Evolutionary conservation across 2,113 vertebrate species (phyloP), one percentile per base, ranked within the genome.

Genomic region (Gambusia holbrooki): DNA sequence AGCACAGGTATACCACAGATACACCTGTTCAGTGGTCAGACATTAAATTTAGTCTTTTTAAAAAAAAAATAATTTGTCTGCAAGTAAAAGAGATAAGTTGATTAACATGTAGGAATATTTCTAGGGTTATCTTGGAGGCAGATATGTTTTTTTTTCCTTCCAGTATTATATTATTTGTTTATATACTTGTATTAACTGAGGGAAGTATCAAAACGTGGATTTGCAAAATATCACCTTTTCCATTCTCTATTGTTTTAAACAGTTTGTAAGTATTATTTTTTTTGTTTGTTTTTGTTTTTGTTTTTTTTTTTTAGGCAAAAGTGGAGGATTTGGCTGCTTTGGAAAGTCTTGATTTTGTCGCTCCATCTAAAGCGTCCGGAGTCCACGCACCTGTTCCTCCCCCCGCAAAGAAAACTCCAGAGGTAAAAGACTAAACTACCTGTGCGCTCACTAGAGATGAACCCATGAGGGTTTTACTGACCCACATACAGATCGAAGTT

Each of bases 291-390:
- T 27, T 27, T 27, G 27, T 27, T 33, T 33, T 37, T 35, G 9
- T 0, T 32, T 5, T 22, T 6, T 25, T 25, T 25, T 54, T 68
- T 22, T 51, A 90, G 90, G 4, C 22, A 25, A 86, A 76, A 69
- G 78, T 69, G 19, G 78, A 83, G 14, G 65, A 84, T 7, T 22
- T 86, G 45, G 84, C 82, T 32, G 80, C 84, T 65, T 17, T 84
- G 69, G 87, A 88, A 63, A 0, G 64, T 0, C 82, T 80, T 28
- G 86, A 88, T 11, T 42, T 87, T 79, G 70, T 88, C 28, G 30
- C 76, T 71, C 25, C 86, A 54, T 19, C 82, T 63, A 74, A 87
- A 67, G 66, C 78, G 13, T 63, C 86, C 45, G 79, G 63, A 74
- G 73, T 89, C 69, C 66, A 87, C 4, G 84, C 84, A 0, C 3